Conservation (phyloP, 2,888 invertebrate species). For the Apomyelois bistriatella region DNA sequence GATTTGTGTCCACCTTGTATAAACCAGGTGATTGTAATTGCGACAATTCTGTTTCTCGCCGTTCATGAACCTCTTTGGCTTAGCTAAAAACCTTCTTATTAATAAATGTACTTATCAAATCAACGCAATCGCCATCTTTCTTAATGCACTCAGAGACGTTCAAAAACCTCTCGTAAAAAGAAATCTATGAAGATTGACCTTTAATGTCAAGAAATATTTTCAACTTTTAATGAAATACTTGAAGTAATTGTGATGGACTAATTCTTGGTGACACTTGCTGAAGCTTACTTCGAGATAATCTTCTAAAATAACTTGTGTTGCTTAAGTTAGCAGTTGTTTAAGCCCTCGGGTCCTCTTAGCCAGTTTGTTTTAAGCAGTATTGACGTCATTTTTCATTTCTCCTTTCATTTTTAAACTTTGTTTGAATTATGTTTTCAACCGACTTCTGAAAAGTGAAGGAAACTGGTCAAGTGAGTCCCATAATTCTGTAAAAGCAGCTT, state of each 20-base stretch:
- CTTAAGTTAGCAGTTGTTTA: constrained; percentile 3
- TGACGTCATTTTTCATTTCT: not conserved
- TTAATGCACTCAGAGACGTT: too few species aligned
- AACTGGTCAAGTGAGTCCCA: not conserved
- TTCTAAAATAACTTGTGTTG: constrained; percentile 4
- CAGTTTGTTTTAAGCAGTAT: constrained; percentile 1
- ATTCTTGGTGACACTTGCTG: constrained; percentile 2
- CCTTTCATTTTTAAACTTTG: not conserved
- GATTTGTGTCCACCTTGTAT: too few species aligned
- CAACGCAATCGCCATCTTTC: too few species aligned
- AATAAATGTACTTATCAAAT: too few species aligned
- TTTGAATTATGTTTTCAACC: not conserved
- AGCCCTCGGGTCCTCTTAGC: not conserved
- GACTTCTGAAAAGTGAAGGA: not conserved
- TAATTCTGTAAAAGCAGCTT: not conserved
- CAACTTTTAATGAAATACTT: constrained; percentile 3
- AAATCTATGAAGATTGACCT: not conserved
- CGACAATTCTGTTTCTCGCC: too few species aligned
- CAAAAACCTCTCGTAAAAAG: too few species aligned
- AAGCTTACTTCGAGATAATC: constrained; percentile 4
- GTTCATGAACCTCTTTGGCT: too few species aligned
- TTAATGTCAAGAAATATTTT: not conserved
- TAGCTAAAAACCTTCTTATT: too few species aligned
- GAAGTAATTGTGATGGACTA: not conserved
- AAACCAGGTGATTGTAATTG: too few species aligned